Conservation (phyloP, 2,888 invertebrate species). For the Pristionchus entomophagus region DNA sequence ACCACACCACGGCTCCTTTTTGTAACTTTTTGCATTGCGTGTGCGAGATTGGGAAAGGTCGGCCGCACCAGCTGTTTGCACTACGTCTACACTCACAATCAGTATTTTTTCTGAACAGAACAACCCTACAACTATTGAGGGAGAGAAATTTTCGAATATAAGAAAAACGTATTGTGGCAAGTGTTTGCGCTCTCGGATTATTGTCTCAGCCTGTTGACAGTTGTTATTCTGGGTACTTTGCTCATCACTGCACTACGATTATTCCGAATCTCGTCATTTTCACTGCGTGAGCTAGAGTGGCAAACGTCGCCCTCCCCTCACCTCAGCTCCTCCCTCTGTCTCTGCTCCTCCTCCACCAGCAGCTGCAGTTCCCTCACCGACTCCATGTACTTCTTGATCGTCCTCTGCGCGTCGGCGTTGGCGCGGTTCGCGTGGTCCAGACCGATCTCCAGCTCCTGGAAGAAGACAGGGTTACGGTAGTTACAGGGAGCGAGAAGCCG, state of each 20-base stretch:
- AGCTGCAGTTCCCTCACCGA: conserved; percentile 85
- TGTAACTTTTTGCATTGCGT: neutral
- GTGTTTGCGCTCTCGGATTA: too few relatives aligned
- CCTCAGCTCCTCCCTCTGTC: conserved; percentile 49
- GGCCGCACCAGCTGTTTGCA: too few relatives aligned
- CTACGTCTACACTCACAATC: too few relatives aligned
- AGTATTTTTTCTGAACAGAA: too few relatives aligned
- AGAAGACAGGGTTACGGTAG: neutral
- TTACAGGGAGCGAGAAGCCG: neutral
- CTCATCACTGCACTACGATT: neutral
- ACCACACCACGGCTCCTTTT: neutral
- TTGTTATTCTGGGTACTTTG: neutral
- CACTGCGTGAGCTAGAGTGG: neutral
- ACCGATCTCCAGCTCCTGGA: conserved; percentile 93
- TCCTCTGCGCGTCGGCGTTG: conserved; percentile 85
- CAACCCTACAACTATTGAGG: too few relatives aligned
- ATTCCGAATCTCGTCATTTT: neutral
- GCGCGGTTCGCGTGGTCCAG: conserved; percentile 96
- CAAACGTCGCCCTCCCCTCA: neutral
- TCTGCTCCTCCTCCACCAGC: conserved; percentile 48
- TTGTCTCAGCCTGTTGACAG: too few relatives aligned
- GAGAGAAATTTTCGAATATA: too few relatives aligned
- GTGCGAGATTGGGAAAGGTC: too few relatives aligned
- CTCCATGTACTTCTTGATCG: conserved; percentile 92
- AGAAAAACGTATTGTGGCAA: too few relatives aligned